These are phyloP conservation scores for Sipha flava DNA, from an alignment of 1,140 invertebrate genomes.

Conservation along the genomic window DNA sequence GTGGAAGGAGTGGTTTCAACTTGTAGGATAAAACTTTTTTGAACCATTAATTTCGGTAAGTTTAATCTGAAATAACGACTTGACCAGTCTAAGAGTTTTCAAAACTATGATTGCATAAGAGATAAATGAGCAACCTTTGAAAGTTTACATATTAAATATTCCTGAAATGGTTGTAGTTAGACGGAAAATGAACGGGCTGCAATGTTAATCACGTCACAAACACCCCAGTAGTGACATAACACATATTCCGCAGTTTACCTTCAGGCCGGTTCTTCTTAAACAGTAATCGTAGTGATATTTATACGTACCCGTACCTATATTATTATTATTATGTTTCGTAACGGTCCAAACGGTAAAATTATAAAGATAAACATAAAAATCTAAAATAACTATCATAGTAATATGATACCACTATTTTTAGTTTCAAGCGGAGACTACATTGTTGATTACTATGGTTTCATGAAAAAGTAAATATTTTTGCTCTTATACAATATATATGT, in stretches of 20 bases:
- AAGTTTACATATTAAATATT: conserved; percentile 31
- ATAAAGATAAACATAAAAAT: no score
- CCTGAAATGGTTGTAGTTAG: background rate
- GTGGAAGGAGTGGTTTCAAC: background rate
- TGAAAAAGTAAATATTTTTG: no score
- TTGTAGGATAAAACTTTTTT: conserved; percentile 11
- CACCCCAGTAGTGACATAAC: background rate
- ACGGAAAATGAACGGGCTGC: background rate
- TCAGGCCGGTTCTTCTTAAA: no score
- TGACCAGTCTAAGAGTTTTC: conserved; percentile 18
- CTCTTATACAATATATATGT: no score
- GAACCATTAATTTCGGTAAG: conserved; percentile 18
- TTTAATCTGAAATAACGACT: conserved; percentile 22
- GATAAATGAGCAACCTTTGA: conserved; percentile 15
- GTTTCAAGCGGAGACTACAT: no score
- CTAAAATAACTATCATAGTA: no score
- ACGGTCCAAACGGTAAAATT: no score
- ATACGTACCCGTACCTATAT: no score
- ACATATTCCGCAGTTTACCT: background rate
- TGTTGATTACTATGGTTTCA: no score
- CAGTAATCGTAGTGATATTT: no score
- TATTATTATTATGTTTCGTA: no score
- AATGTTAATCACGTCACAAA: background rate
- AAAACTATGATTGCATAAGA: conserved; percentile 23
- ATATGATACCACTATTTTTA: no score